Base-by-base conservation (phyloP, 1,140 invertebrate species). In the Arion vulgaris region DNA sequence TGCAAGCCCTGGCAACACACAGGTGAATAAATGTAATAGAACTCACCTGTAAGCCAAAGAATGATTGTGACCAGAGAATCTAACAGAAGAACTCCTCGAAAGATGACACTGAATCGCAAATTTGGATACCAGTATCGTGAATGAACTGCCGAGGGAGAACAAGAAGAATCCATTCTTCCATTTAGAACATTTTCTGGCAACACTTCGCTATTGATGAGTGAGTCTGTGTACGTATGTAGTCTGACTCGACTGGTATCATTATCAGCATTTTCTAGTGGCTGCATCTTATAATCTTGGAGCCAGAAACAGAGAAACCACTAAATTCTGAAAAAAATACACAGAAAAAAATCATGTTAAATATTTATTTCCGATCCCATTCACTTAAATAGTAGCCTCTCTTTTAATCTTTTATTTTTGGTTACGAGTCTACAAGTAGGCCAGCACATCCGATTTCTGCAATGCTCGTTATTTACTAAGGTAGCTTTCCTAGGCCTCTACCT, bases 21-120 rank as follows among this genome's bases (percentile, higher is more conserved):
- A 7, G 13, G 11, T 39, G 19, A 23, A 7, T 74, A 17, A 28
- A 32, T 45, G 32, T 39, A 32, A 5, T 9, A 32, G 15, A 19
- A 26, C 77, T 26, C 32, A 91, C 90, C 90, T 84, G 86, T 87
- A 11, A 90, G 68, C 90, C 90, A 91, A 45, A 91, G 69, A 26
- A 86, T 75, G 2, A 86, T 34, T 28, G 88, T 85, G 0, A 87
- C 71, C 28, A 89, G 74, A 17, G 73, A 85, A 86, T 89, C 89
- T 51, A 89, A 45, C 45, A 88, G 79, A 28, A 79, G 4, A 36
- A 79, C 15, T 7, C 4, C 32, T 28, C 15, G 32, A 38, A 79
- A 79, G 19, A 79, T 1, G 13, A 68, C 34, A 38, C 76, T 79
- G 76, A 66, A 79, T n/a, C 76, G 2, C 4, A 68, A n/a, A 0